Evolutionary conservation across 2,888 invertebrate genomes (phyloP), one percentile per base, ranked within the genome.

Genomic region (Melanostoma mellinum): DNA sequence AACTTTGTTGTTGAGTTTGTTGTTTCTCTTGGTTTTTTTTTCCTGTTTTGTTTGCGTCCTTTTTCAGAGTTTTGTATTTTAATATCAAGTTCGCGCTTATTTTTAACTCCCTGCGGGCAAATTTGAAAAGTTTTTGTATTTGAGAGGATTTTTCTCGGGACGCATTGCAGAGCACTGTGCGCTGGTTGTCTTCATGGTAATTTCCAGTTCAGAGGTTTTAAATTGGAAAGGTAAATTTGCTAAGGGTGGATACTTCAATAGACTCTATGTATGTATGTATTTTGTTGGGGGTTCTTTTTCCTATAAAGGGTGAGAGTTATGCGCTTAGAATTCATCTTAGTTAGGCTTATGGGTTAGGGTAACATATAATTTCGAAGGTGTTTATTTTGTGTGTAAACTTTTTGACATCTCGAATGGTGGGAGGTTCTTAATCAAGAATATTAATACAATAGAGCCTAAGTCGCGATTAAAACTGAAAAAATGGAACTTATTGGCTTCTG

Each of bases 61-160:
- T 33, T 58, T 61, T 3, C 44, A 9, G 55, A 63, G 63, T 63
- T 63, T 80, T 71, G 69, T 80, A 71, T 80, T 75, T 80, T 75
- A 75, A 75, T 75, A 75, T 75, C 65, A 80, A 80, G 65, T 75
- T 80, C 58, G 46, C 80, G 80, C 56, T 80, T 80, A 80, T 71
- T 71, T 80, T 80, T 71, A 80, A 80, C 75, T 80, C 75, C 44
- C 65, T 63, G 75, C 58, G 75, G 65, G 80, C 75, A 80, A 80
- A 80, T 80, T 80, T 80, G 80, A 80, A 80, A 80, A 80, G 80
- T 80, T 80, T 80, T 80, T 75, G 75, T 80, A 80, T 80, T 80
- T 80, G 35, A 46, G 46, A 53, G 36, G 56, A 4, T 35, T 80
- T 60, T 69, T 65, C 46, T 33, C 53, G 35, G 6, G 55, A 63